These are phyloP conservation scores for Zootoca vivipara DNA, from an alignment of 2,113 vertebrate species.

Conservation along the genomic window DNA sequence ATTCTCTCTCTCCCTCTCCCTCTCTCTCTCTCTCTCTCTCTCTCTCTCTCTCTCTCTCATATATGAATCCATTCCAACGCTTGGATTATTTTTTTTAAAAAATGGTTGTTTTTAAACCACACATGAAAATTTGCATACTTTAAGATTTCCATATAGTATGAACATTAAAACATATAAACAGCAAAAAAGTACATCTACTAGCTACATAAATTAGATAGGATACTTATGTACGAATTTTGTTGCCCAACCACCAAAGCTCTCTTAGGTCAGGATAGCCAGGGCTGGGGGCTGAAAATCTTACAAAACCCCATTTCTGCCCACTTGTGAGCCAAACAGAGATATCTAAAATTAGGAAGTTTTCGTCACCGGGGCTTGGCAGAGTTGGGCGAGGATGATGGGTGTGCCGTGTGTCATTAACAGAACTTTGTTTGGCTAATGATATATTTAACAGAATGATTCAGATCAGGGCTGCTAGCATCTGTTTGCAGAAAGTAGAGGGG, in stretches of 20 bases:
- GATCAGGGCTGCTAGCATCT: background rate
- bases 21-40: too few relatives aligned
- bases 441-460: background rate
- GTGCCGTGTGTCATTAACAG: background rate
- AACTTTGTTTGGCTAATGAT: background rate
- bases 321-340: background rate
- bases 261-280: background rate
- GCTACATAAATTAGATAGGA: too few relatives aligned
- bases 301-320: background rate
- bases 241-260: background rate
- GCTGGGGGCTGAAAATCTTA: background rate
- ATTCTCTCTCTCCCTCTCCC: too few relatives aligned
- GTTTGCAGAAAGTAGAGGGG: background rate
- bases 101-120: too few relatives aligned
- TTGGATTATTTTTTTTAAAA: too few relatives aligned
- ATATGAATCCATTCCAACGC: too few relatives aligned
- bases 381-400: background rate
- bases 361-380: background rate
- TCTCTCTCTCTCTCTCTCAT: too few relatives aligned
- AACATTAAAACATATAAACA: too few relatives aligned
- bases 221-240: too few relatives aligned
- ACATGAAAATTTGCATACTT: too few relatives aligned
- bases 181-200: too few relatives aligned
- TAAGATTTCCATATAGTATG: too few relatives aligned
- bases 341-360: background rate